Percentiles rank a stretch among this genome's conserved stretches.
Evolutionary conservation across 2,113 vertebrate species (phyloP).

Genomic region (Tylochromis polylepis): DNA sequence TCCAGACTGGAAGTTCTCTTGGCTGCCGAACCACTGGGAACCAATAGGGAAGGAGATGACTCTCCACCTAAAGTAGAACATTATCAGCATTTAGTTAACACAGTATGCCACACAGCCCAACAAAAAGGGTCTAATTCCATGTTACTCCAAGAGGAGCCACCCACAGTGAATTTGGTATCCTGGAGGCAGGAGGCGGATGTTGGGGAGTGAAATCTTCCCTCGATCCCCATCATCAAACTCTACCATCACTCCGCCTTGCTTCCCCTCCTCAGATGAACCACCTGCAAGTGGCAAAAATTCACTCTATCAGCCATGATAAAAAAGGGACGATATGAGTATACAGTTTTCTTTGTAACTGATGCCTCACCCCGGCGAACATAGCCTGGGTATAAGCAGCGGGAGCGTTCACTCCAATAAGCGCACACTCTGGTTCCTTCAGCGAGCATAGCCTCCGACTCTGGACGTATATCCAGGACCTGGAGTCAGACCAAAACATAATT

Average conservation of each 20-base stretch:
- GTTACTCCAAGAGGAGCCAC: constrained; percentile 28
- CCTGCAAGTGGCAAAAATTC: constrained; percentile 37
- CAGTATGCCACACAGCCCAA: background rate
- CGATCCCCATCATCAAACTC: constrained; percentile 95
- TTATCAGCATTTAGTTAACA: background rate
- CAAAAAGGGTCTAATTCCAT: background rate
- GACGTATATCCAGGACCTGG: constrained; percentile 87
- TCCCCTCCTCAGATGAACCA: constrained; percentile 80
- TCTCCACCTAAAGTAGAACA: constrained; percentile 74
- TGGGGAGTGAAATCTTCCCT: constrained; percentile 86
- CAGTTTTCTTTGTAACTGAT: background rate
- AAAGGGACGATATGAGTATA: background rate
- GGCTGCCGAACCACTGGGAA: constrained; percentile 69
- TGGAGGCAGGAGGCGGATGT: constrained; percentile 90
- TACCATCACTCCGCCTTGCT: constrained; percentile 83
- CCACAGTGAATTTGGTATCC: constrained; percentile 94
- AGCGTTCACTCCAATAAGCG: constrained; percentile 94
- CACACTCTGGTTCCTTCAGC: constrained; percentile 86
- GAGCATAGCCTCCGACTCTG: constrained; percentile 79
- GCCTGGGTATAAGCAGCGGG: constrained; percentile 90
- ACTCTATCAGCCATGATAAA: background rate
- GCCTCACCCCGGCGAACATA: constrained; percentile 84
- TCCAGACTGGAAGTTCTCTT: constrained; percentile 72
- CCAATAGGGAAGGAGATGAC: constrained; percentile 76
- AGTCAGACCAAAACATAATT: constrained; percentile 54